Percentiles rank a stretch among this genome's conserved stretches.
Conservation (phyloP, 2,113 vertebrate species). For the Pseudonaja textilis region DNA sequence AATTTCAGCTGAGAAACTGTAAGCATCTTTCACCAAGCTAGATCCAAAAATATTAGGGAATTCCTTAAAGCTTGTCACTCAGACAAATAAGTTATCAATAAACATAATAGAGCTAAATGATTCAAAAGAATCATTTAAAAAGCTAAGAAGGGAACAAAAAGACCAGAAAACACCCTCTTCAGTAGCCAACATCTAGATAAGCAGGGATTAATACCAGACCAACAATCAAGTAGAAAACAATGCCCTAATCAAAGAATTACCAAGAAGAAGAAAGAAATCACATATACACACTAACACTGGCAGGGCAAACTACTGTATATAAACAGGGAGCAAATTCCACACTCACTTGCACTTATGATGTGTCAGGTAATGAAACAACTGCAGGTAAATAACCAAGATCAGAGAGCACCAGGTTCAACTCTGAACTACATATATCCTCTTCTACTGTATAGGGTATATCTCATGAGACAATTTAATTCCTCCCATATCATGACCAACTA, state of each 20-base stretch:
- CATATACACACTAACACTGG: background rate
- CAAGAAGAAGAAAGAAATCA: background rate
- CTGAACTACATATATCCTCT: background rate
- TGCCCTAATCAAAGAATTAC: background rate
- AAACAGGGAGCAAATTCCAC: background rate
- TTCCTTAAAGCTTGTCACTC: background rate
- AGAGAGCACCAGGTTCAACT: too few relatives aligned
- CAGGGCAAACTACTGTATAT: background rate
- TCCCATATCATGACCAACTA: background rate
- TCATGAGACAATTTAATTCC: background rate
- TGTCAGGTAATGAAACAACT: background rate
- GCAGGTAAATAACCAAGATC: background rate
- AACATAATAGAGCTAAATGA: background rate
- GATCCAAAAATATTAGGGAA: background rate
- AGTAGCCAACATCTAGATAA: background rate
- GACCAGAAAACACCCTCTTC: background rate
- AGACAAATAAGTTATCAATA: background rate
- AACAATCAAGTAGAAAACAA: background rate
- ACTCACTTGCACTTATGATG: background rate
- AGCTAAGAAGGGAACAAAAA: background rate
- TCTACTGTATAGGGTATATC: background rate
- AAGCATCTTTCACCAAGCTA: background rate
- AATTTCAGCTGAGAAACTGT: background rate
- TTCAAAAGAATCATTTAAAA: background rate
- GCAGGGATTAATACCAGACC: background rate